Evolutionary conservation across 2,888 invertebrate species (phyloP).

Genomic region (Clostera curtula): DNA sequence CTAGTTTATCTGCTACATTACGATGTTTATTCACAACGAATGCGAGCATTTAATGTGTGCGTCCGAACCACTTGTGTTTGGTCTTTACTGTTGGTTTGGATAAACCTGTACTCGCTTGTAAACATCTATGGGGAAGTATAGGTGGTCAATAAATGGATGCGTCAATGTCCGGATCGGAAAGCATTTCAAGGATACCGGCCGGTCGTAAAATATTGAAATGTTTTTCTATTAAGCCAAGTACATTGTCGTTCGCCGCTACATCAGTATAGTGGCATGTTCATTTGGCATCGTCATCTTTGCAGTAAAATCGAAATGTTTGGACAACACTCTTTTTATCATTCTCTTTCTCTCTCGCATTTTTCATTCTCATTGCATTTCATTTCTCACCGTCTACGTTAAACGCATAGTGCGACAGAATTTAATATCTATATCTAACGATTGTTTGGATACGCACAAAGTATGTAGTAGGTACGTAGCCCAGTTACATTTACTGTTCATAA

Average conservation of each 20-base stretch:
- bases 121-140: constrained; percentile 13
- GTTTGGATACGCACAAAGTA: no score
- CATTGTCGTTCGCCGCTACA: constrained; percentile 11
- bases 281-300: constrained; percentile 32
- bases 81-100: constrained; percentile 34
- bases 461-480: no score
- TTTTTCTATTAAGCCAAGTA: constrained; percentile 4
- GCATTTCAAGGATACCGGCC: constrained; percentile 12
- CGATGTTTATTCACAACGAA: constrained; percentile 76
- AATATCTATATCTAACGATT: constrained; percentile 18
- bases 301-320: constrained; percentile 30
- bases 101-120: constrained; percentile 19
- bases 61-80: constrained; percentile 58
- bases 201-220: constrained; percentile 9
- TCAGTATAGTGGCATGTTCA: constrained; percentile 24
- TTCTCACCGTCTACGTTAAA: constrained; percentile 24
- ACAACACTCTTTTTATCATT: constrained; percentile 38
- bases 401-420: constrained; percentile 30
- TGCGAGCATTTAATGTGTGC: constrained; percentile 69
- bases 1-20: constrained; percentile 76
- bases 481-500: no score
- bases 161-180: constrained; percentile 7
- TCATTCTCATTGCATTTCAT: constrained; percentile 33
- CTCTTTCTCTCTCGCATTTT: no score
- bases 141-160: constrained; percentile 7